These are phyloP conservation scores for Rhingia campestris DNA, from an alignment of 2,888 invertebrate species.

Conservation along the genomic window DNA sequence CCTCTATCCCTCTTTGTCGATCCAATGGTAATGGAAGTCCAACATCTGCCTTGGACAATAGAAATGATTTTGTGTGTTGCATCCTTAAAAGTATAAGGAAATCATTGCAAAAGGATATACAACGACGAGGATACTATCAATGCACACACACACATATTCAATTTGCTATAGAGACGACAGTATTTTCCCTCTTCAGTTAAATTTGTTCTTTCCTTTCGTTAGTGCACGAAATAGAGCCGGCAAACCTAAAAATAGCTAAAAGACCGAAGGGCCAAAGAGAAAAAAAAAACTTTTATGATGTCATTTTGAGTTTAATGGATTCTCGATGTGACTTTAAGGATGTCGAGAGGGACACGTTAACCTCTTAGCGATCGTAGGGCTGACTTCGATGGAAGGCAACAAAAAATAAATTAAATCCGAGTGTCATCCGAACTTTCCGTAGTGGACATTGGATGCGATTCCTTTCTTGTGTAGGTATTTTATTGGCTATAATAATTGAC, in stretches of 20 bases:
- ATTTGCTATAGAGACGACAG: constrained; percentile 40
- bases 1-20: no score
- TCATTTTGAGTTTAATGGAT: constrained; percentile 70
- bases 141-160: constrained; percentile 13
- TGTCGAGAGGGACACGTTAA: constrained; percentile 63
- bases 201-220: constrained; percentile 1
- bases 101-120: no score
- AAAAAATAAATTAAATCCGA: constrained; percentile 32
- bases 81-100: no score
- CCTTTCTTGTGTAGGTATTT: constrained; percentile 1
- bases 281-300: constrained; percentile 64
- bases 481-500: constrained; percentile 51
- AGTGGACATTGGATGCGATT: constrained; percentile 8
- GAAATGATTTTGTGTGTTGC: no score
- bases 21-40: no score
- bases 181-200: constrained; percentile 36
- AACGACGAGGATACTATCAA: no score
- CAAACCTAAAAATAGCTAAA: constrained; percentile 23
- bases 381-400: neutral
- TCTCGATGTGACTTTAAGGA: constrained; percentile 69
- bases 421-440: constrained; percentile 48
- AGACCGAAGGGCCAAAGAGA: constrained; percentile 6
- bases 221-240: constrained; percentile 30
- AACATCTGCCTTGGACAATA: no score
- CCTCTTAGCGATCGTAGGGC: constrained; percentile 1